Evolutionary conservation across 2,113 vertebrate species (phyloP), one percentile per base, ranked within the genome.

Genomic region (Urocitellus parryii): DNA sequence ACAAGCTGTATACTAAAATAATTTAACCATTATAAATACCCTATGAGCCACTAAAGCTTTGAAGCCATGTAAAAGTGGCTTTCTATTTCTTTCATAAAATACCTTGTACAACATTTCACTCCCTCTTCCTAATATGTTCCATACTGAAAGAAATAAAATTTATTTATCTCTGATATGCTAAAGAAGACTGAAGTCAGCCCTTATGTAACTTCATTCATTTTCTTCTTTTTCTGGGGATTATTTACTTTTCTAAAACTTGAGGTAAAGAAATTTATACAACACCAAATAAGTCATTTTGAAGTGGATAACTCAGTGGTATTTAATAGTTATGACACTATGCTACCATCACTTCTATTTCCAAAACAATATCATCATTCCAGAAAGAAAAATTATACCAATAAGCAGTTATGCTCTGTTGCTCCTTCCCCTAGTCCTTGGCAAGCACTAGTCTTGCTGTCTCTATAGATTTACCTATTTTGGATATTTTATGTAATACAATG

Each of bases 21-120:
- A 89, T 63, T 63, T 72, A 93, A 29, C 53, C 74, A 86, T 85
- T 73, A 95, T 27, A 91, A 89, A 93, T 85, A 92, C 20, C 34
- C 45, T 37, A 37, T 20, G 80, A 89, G n/a, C 37, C 5, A 48
- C 18, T 89, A 37, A 83, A 27, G 32, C 34, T 92, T 13, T 96
- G 67, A 88, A 67, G 88, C 1, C 39, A 51, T 76, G n/a, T 79
- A 51, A 84, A 80, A 91, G 37, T 42, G 29, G 84, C 91, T 88
- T 85, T 65, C 53, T 86, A 77, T 51, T 85, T 92, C 45, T 92
- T 67, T 92, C n/a, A 70, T 61, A 39, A 88, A 86, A 94, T 78
- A 61, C 27, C 18, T 77, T 82, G 14, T 73, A 79, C 0, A 56
- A 29, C 48, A 70, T 78, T 88, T 89, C n/a, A 68, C 16, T 92